Evolutionary conservation across 2,888 invertebrate species (phyloP), one percentile per base, ranked within the genome.

Genomic region (Epistrophella euchroma): DNA sequence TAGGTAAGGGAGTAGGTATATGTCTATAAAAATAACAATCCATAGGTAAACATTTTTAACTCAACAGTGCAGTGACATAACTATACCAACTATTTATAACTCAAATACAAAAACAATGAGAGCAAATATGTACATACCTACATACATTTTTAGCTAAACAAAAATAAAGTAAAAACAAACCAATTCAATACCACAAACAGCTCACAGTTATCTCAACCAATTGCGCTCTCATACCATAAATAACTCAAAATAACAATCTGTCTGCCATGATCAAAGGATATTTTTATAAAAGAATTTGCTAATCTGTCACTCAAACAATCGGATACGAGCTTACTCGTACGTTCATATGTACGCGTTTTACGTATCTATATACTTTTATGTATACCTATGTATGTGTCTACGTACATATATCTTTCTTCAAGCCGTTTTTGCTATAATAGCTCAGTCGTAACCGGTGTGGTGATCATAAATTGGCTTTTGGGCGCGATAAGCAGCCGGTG

Each of bases 241-340:
- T 86, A 81, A 77, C 81, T 73, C 68, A 22, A 62, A 77, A 81
- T 77, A 81, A 77, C 86, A 86, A 86, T 86, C 82, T 78, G 82
- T 86, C 86, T 74, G 84, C 40, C 81, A 81, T 81, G 86, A 86
- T 86, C 86, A 86, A 86, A 86, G 82, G 55, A 73, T 86, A 78
- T 82, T 78, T 71, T 40, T 56, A 40, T 60, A 71, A n/a, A 52
- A 82, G 73, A 86, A 82, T 86, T 86, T 73, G 77, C 82, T 73
- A 82, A 82, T 86, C 72, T 82, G 82, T 86, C 86, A 86, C 77
- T 82, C 82, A 64, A 50, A 47, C 75, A 79, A 84, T 58, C 62
- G 70, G 40, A 62, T 47, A 55, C 68, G 37, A 60, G 52, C 64
- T 71, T 32, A 28, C 4, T 40, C 58, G 10, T 58, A 40, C 17